Evolutionary conservation across 2,888 invertebrate genomes (phyloP), one percentile per base, ranked within the genome.

Genomic region (Nemotelus nigrinus): DNA sequence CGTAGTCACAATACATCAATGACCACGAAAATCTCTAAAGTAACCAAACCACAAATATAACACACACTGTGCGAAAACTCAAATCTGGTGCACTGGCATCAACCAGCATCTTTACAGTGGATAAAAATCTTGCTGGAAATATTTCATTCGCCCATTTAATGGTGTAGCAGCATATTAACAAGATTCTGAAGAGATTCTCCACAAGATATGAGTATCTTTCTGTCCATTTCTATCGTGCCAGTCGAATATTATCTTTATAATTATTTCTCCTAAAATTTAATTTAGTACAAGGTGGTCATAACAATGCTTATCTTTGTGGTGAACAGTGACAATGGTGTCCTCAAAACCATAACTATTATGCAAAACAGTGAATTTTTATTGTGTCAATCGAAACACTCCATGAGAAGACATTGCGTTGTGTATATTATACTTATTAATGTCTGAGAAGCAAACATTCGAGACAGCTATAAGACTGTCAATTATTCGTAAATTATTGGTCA

Each of bases 41-140:
- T 25, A n/a, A 25, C 25, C 25, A 25, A 25, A 25, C 25, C 25
- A 25, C 25, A 25, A 25, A 25, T 25, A 25, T 1, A 25, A 25
- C 25, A 25, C 25, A 25, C 25, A 25, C 25, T 25, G 25, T 25
- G 25, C 25, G 25, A 25, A 25, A 25, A 25, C 1, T 25, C 25
- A 25, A 25, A 25, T 25, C 25, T 25, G 25, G 25, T 25, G 25
- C 25, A 25, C 25, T 25, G 25, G 25, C 25, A 25, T 25, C 25
- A 25, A 25, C 25, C 25, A 25, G 25, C 25, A 25, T 25, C 25
- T 25, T 25, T 25, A 1, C 25, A 25, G 25, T 25, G 25, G 77
- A 77, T 77, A 68, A 60, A 6, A 60, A 77, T 77, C 77, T 60
- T 60, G 77, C 63, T 63, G 68, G 68, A 63, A 70, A 77, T 70